Evolutionary conservation across 2,113 vertebrate species (phyloP), one percentile per base, ranked within the genome.

Genomic region (Ammodramus savannarum): DNA sequence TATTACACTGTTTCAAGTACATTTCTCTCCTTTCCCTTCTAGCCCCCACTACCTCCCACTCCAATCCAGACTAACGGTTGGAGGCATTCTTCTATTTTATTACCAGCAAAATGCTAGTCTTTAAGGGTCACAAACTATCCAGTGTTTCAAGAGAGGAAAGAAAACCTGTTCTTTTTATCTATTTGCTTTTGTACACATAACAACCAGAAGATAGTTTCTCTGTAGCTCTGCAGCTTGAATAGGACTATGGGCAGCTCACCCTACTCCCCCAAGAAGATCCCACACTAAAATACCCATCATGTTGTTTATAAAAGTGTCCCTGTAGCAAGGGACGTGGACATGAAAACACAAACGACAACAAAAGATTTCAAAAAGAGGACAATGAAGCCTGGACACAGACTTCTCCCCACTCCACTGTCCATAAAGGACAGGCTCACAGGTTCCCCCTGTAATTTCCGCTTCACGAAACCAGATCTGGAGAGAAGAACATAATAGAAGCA

Each of bases 1-100:
- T 92, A 97, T 91, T 96, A 97, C 88, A 68, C 68, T 83, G 81
- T 96, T 96, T 97, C 97, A 83, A 97, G 95, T 90, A 96, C 88
- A 95, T 96, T 93, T 80, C 93, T 97, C 84, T 93, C 83, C 43
- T 93, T 79, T 95, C 89, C 91, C 55, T 80, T 38, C 44, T 41
- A 95, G 71, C 85, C 90, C 84, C 69, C 61, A 52, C 87, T 89
- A 71, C 71, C 88, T 94, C 77, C 90, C 44, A 55, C 81, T 93
- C 89, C 85, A 84, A 95, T 90, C 62, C 78, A 89, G 72, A 81
- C 77, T 49, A 96, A 86, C 22, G 1, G 68, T 89, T 85, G 67
- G 76, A 96, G 41, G 65, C 67, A 96, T 92, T 94, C 94, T 93
- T 95, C 78, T 92, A 25, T 80, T 95, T 95, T 92, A 96, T 87